These are phyloP conservation scores for Grallaria varia DNA, from an alignment of 2,113 vertebrate species.

Conservation along the genomic window DNA sequence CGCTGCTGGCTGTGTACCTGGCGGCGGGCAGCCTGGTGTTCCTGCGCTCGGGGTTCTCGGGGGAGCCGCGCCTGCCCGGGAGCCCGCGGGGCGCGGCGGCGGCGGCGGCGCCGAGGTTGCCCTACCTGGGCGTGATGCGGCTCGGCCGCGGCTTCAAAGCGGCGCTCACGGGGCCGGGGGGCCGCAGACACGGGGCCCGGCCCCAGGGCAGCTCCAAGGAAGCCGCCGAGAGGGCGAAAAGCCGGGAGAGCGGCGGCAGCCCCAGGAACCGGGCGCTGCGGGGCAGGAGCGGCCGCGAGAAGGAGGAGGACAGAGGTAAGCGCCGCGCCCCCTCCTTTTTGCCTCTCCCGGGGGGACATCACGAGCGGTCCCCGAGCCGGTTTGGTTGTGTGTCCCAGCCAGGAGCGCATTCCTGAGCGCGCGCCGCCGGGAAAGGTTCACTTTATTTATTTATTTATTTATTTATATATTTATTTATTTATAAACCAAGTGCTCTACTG, in stretches of 20 bases:
- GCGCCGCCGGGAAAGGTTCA: accelerated
- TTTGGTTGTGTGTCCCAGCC: background rate
- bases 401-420: background rate
- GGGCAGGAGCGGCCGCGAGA: constrained; percentile 80
- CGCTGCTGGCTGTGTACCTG: constrained; percentile 91
- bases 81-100: background rate
- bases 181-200: constrained; percentile 80
- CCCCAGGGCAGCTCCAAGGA: constrained; percentile 78
- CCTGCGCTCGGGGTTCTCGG: constrained; percentile 84
- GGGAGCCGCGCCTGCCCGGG: constrained; percentile 65
- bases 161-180: background rate
- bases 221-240: constrained; percentile 44
- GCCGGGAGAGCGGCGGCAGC: constrained; percentile 74
- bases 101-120: constrained; percentile 53
- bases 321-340: background rate
- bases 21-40: constrained; percentile 91
- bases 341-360: background rate
- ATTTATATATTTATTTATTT: background rate
- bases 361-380: accelerated
- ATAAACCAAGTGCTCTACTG: accelerated
- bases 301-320: constrained; percentile 91
- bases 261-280: constrained; percentile 81
- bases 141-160: constrained; percentile 80
- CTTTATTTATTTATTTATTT: background rate
- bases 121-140: constrained; percentile 71